Percentiles rank a stretch among this genome's conserved stretches.
Evolutionary conservation across 1,140 invertebrate genomes (phyloP).

Genomic region (Drosophila simulans): DNA sequence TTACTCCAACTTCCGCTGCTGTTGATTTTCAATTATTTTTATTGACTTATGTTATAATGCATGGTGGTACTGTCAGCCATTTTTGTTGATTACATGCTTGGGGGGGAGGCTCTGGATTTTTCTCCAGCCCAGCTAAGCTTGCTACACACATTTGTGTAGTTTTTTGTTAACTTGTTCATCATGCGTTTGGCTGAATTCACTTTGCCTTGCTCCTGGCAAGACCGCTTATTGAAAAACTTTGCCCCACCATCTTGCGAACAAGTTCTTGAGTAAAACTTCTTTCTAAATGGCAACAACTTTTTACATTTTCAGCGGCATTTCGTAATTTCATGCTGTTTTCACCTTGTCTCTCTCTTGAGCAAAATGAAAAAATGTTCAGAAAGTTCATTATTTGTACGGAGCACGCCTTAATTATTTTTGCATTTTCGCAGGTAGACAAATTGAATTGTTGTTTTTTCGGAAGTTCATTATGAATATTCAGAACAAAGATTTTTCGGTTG

Average conservation of each 20-base stretch:
- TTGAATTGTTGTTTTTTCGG: conserved; percentile 38
- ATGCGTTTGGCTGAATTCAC: conserved; percentile 18
- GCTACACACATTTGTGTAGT: conserved; percentile 46
- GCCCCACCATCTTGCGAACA: conserved; percentile 25
- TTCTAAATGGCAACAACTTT: conserved; percentile 70
- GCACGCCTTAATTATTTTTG: conserved; percentile 61
- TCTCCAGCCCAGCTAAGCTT: conserved; percentile 9
- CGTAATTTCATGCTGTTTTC: conserved; percentile 61
- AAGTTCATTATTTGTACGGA: conserved; percentile 61
- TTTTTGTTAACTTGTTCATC: conserved; percentile 15
- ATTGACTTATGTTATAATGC: conserved; percentile 73
- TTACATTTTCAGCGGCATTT: conserved; percentile 43
- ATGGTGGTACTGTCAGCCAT: conserved; percentile 52
- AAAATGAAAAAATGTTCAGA: conserved; percentile 39
- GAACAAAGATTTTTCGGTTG: not conserved
- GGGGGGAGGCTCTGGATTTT: not conserved
- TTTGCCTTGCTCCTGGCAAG: conserved; percentile 60
- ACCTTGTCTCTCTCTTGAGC: not conserved
- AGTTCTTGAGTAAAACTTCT: conserved; percentile 53
- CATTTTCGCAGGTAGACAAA: conserved; percentile 50
- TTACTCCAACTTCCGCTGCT: conserved; percentile 55
- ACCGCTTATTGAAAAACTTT: conserved; percentile 77
- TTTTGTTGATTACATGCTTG: conserved; percentile 38
- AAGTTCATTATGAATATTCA: conserved; percentile 26
- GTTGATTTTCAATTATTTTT: conserved; percentile 80